Evolutionary conservation across 2,797 vertebrate genomes (phyloP), one percentile per base, ranked within the genome.

Genomic region (Pipistrellus pygmaeus): DNA sequence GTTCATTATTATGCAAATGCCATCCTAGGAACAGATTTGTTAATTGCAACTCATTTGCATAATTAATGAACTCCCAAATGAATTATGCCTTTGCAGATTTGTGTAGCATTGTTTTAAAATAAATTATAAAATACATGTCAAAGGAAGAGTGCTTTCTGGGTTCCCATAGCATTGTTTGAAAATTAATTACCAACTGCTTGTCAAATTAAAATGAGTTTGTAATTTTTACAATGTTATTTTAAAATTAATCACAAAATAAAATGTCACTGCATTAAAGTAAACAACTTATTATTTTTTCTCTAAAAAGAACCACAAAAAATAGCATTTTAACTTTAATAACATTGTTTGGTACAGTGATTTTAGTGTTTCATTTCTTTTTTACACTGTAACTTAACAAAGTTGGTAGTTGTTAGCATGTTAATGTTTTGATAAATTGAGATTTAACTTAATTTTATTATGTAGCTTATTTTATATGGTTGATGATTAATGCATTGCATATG

Each of bases 21-120:
- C 96, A 98, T 99, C 98, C 98, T 98, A 98, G 97, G 98, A 98
- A 98, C 98, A 99, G 98, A 99, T 99, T 99, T 99, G 99, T 99
- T 99, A 99, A 99, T 99, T 99, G 99, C 98, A 98, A 98, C 98
- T 98, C 98, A 99, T 99, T 99, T 99, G 98, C 99, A 99, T 99
- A 99, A 99, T 99, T 99, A 99, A 99, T 99, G 98, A 99, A 99
- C 98, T 99, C 98, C 99, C 98, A 97, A 98, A 99, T 99, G 99
- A 99, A 99, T 99, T 99, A 99, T 99, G 98, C 98, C 98, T 99
- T 99, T 98, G 98, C 98, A 99, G 98, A 99, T 99, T 99, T 99
- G 98, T 98, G 98, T 98, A 98, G 98, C 98, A 98, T 98, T 98
- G 98, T 98, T 98, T 98, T 98, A 98, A 99, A 99, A 99, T 99